Base-by-base conservation (phyloP, 92 coral and sea anemone genomes). In the Actinernus sp. region DNA sequence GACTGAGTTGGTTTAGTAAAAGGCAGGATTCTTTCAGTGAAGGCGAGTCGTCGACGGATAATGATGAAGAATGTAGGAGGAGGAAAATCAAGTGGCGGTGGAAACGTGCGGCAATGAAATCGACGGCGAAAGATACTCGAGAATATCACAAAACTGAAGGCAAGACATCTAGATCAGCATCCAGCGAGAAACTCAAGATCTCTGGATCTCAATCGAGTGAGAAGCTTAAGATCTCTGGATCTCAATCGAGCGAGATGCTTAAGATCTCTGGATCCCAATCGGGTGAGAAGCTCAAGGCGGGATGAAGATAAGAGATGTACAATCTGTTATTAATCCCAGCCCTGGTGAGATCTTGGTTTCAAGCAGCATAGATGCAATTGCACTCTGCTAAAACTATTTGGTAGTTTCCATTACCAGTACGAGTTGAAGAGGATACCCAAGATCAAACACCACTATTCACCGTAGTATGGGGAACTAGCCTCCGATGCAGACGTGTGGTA, bases 51-150 rank as follows among this genome's bases (percentile, higher is more conserved):
- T 66, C 76, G 3, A 71, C 68, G 26, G 74, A 72, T 47, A 53
- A 63, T 34, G 90, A 90, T 31, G 96, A 90, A 3, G 96, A 90
- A 4, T 62, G 61, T 27, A 73, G 86, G 4, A 73, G 70, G 50
- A 81, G 74, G 55, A 90, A 81, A 45, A 39, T 86, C 29, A 85
- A 73, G 60, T 74, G 96, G 79, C 67, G 85, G 58, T 90, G 96
- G 96, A 81, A 77, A 58, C 75, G 84, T 26, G 96, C 96, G 25
- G 55, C 78, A 9, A 76, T 81, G 33, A 90, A 70, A 56, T 74
- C 96, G 6, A 84, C 65, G 26, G 71, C 67, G 12, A 47, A 31
- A 17, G n/a, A n/a, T n/a, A n/a, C n/a, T n/a, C n/a, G n/a, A n/a
- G n/a, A n/a, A n/a, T n/a, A n/a, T n/a, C n/a, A n/a, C 21, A 45